Percentiles rank a stretch among this genome's conserved stretches.
Evolutionary conservation across 2,113 vertebrate species (phyloP).

Genomic region (Muntiacus reevesi): DNA sequence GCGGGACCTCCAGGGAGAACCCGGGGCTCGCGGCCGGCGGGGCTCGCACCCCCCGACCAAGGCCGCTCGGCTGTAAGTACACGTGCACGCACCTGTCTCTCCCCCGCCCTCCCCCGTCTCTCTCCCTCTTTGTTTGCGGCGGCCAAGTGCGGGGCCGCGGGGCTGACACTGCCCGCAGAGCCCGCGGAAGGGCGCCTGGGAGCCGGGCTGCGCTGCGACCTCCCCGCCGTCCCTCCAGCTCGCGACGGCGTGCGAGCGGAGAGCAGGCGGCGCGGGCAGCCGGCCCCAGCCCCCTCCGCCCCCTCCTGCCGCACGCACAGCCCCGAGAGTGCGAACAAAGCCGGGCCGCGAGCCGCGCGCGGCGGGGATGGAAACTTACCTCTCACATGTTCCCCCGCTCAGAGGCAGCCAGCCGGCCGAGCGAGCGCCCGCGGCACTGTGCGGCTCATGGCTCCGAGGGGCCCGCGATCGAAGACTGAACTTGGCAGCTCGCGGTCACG

Average conservation of each 20-base stretch:
- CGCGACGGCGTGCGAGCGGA: background rate
- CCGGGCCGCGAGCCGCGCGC: background rate
- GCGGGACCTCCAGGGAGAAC: background rate
- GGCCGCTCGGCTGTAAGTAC: conserved; percentile 42
- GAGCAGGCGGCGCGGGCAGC: background rate
- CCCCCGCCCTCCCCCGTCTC: background rate
- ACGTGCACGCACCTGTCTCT: conserved; percentile 73
- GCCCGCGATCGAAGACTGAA: conserved; percentile 51
- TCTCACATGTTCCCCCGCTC: conserved; percentile 76
- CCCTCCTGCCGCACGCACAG: background rate
- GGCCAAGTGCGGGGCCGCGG: background rate
- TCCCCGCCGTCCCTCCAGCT: conserved; percentile 40
- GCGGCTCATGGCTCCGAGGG: conserved; percentile 69
- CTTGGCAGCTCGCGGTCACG: conserved; percentile 70
- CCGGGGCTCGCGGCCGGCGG: background rate
- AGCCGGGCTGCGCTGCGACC: conserved; percentile 57
- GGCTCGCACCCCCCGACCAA: background rate
- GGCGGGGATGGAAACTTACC: conserved; percentile 75
- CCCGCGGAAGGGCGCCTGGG: background rate
- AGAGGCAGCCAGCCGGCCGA: conserved; percentile 66
- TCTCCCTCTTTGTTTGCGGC: background rate
- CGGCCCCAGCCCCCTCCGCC: background rate
- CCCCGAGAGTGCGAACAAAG: background rate
- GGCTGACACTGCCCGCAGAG: conserved; percentile 53
- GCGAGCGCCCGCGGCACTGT: conserved; percentile 76